phyloP scores from a whole-genome alignment of 2,888 invertebrate species.

The Phengaris arion region DNA sequence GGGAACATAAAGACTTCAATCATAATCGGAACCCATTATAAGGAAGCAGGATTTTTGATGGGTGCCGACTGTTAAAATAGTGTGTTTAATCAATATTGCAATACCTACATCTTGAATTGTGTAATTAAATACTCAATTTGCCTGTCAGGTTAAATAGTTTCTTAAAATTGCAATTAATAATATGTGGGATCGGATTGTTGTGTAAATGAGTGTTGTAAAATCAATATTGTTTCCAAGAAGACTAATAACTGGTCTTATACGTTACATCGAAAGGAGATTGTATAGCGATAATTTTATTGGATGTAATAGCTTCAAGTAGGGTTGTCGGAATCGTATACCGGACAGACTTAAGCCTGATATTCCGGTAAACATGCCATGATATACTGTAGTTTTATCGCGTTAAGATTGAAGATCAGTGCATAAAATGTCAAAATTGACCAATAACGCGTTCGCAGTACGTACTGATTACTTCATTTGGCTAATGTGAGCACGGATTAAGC shows the following conservation, averaged over 20 bases:
- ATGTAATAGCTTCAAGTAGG: constrained; percentile 3
- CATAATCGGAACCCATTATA: too few relatives aligned
- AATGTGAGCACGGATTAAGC: too few relatives aligned
- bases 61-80: too few relatives aligned
- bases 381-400: too few relatives aligned
- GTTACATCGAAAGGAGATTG: constrained; percentile 27
- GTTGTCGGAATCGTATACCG: background rate
- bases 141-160: constrained; percentile 10
- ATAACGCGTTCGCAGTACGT: too few relatives aligned
- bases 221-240: constrained; percentile 28
- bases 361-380: too few relatives aligned
- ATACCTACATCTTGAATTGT: background rate
- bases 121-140: background rate
- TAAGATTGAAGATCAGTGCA: too few relatives aligned
- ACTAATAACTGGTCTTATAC: constrained; percentile 18
- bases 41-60: too few relatives aligned
- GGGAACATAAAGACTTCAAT: too few relatives aligned
- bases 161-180: constrained; percentile 19
- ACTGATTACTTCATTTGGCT: too few relatives aligned
- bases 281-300: constrained; percentile 19
- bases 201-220: constrained; percentile 19
- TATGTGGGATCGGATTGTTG: constrained; percentile 10
- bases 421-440: too few relatives aligned
- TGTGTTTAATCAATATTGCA: background rate
- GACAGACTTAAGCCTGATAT: background rate